phyloP scores from a whole-genome alignment of 2,797 vertebrate genomes.

The Centropyge bicolor region DNA sequence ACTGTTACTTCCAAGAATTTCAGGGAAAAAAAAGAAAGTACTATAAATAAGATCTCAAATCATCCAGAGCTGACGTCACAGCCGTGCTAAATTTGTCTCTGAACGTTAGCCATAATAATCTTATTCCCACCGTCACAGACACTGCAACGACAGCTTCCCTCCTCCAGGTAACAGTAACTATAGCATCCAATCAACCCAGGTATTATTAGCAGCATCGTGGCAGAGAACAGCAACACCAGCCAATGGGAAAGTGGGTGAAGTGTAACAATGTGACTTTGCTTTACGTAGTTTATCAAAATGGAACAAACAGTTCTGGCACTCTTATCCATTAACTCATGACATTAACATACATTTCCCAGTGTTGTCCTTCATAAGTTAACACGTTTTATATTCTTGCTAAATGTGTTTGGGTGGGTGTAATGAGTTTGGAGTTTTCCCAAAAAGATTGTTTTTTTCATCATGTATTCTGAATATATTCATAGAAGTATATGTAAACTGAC shows the following conservation, averaged over 20 bases:
- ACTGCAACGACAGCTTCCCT: constrained; percentile 47
- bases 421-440: not conserved
- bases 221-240: constrained; percentile 53
- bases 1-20: not conserved
- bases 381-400: not conserved
- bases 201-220: constrained; percentile 78
- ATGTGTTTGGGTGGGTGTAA: not conserved
- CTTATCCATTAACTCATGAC: too few species aligned
- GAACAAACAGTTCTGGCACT: not conserved
- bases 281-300: constrained; percentile 17
- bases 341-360: too few species aligned
- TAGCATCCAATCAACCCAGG: constrained; percentile 73
- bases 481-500: not conserved
- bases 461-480: constrained; percentile 4
- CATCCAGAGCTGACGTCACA: constrained; percentile 50
- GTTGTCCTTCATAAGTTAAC: not conserved
- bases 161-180: constrained; percentile 80
- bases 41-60: constrained; percentile 44
- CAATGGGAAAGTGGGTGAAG: constrained; percentile 35
- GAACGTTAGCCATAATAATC: constrained; percentile 34
- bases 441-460: not conserved
- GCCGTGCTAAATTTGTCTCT: constrained; percentile 55
- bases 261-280: constrained; percentile 35
- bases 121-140: constrained; percentile 50
- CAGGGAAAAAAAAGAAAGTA: not conserved